Conservation (phyloP, 2,113 vertebrate genomes). For the Gallinago media region DNA sequence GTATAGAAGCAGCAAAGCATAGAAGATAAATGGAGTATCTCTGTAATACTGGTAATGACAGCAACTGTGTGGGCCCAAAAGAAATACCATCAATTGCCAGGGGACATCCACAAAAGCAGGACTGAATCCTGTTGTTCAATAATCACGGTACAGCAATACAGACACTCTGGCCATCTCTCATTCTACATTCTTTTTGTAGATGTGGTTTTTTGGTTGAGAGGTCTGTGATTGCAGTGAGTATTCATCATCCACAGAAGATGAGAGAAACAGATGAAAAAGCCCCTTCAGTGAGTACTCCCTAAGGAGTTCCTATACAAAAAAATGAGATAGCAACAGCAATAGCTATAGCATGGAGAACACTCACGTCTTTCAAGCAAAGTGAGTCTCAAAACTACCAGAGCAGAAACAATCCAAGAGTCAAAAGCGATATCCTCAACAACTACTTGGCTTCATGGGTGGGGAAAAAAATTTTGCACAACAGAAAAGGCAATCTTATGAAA, state of each 20-base stretch:
- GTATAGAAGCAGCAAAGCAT: neutral
- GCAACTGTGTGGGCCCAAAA: neutral
- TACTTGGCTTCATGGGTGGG: neutral
- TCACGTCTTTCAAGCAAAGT: neutral
- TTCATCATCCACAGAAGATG: neutral
- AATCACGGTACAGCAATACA: neutral
- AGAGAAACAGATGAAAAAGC: slow-evolving; percentile 5
- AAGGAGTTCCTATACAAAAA: neutral
- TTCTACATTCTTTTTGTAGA: neutral
- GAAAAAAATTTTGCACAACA: neutral
- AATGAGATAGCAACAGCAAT: neutral
- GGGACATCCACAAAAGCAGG: neutral
- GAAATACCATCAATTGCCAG: neutral
- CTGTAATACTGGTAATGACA: neutral
- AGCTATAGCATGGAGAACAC: neutral
- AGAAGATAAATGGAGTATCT: neutral
- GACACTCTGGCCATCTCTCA: neutral
- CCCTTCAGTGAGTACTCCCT: neutral
- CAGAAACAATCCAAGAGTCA: neutral
- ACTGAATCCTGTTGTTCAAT: neutral
- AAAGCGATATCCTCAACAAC: neutral
- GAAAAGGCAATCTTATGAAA: neutral
- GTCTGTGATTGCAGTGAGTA: neutral
- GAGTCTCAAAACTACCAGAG: neutral
- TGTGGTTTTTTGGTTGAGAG: neutral